phyloP scores from a whole-genome alignment of 1,140 invertebrate species.

The Leucophenga varia region DNA sequence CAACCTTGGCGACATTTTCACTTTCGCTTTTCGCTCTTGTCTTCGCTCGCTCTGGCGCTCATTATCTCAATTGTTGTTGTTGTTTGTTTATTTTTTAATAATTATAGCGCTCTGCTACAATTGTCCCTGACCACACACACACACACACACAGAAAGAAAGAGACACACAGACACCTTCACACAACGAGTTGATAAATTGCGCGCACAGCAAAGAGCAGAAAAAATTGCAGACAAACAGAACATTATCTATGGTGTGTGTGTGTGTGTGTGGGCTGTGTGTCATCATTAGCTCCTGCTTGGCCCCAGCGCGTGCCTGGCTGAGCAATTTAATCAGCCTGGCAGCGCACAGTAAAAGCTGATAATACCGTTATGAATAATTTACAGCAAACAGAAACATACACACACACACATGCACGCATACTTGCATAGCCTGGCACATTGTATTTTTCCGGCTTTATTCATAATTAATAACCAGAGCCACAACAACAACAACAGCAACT shows the following conservation, averaged over 20 bases:
- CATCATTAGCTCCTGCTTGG: slow-evolving; percentile 25
- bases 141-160: slow-evolving; percentile 5
- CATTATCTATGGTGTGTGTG: slow-evolving; percentile 1
- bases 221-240: slow-evolving; percentile 9
- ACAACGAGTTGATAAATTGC: slow-evolving; percentile 43
- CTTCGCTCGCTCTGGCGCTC: slow-evolving; percentile 21
- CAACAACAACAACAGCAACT: slow-evolving; percentile 6
- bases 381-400: slow-evolving; percentile 20
- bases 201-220: slow-evolving; percentile 11
- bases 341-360: too few species aligned
- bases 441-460: slow-evolving; percentile 26
- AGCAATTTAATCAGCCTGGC: slow-evolving; percentile 44
- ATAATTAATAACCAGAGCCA: slow-evolving; percentile 36
- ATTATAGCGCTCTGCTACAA: slow-evolving; percentile 38
- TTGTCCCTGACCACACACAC: slow-evolving; percentile 42
- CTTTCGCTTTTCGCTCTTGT: slow-evolving; percentile 26
- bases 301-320: slow-evolving; percentile 19
- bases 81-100: slow-evolving; percentile 41
- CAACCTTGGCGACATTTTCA: slow-evolving; percentile 36
- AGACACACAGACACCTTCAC: not conserved
- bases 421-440: too few species aligned
- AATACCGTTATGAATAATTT: too few species aligned
- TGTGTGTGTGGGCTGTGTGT: slow-evolving; percentile 7
- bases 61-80: slow-evolving; percentile 41
- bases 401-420: not conserved